Evolutionary conservation across 2,113 vertebrate genomes (phyloP).

Genomic region (Leiothrix lutea): DNA sequence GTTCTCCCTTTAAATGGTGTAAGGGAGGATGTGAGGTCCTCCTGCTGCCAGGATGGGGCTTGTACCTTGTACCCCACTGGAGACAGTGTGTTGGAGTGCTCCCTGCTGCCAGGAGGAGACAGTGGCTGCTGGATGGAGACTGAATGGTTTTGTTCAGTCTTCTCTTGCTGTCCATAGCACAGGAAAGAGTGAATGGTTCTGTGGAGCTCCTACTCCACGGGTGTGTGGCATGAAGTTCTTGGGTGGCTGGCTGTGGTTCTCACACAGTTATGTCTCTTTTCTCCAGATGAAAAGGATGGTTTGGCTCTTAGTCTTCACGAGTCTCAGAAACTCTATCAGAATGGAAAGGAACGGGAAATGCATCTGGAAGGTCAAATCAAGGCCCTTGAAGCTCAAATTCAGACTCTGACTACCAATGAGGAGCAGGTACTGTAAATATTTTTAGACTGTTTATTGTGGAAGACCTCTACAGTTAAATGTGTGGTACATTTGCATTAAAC

Average conservation of each 20-base stretch:
- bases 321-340: conserved; percentile 82
- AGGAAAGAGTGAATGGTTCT: neutral
- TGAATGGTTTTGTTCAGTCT: neutral
- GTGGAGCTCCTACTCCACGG: neutral
- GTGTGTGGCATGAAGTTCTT: accelerated
- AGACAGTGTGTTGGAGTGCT: neutral
- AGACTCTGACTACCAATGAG: conserved; percentile 79
- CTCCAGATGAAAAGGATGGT: conserved; percentile 90
- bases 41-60: neutral
- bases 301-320: conserved; percentile 84
- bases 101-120: neutral
- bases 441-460: neutral
- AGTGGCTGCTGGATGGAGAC: neutral
- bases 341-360: conserved; percentile 82
- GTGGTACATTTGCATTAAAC: neutral
- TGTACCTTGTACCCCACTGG: neutral
- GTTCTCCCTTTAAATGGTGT: neutral
- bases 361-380: conserved; percentile 86
- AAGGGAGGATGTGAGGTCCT: neutral
- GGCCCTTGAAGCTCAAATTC: conserved; percentile 83
- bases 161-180: neutral
- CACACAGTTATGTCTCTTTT: neutral
- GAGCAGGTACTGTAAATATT: conserved; percentile 77
- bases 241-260: neutral
- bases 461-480: neutral